Conservation (phyloP, 2,797 vertebrate genomes). For the Poeciliopsis presidionis region DNA sequence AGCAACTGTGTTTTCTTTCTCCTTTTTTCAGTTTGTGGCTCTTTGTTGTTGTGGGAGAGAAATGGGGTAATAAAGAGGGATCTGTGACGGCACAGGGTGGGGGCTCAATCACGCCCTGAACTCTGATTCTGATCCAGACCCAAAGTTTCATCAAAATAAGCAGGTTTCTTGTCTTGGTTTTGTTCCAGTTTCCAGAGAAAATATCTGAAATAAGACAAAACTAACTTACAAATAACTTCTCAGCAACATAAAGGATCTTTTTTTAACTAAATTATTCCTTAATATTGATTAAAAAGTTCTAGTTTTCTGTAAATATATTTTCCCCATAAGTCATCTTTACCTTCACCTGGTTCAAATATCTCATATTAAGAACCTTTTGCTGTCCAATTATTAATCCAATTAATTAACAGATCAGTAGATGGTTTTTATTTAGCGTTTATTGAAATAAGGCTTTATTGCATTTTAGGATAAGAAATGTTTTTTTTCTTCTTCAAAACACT, state of each 20-base stretch:
- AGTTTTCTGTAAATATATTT: not conserved
- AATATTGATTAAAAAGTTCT: no score
- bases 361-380: not conserved
- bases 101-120: not conserved
- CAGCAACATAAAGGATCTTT: no score
- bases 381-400: not conserved
- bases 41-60: slow-evolving; percentile 36
- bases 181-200: no score
- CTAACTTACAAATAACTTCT: no score
- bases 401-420: no score
- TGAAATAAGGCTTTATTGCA: no score
- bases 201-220: no score
- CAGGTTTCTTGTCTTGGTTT: not conserved
- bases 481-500: no score
- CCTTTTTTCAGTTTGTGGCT: slow-evolving; percentile 20
- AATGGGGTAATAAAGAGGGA: slow-evolving; percentile 33
- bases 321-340: not conserved
- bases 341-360: not conserved
- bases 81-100: slow-evolving; percentile 16
- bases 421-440: no score
- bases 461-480: no score
- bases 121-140: not conserved
- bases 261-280: no score
- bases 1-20: slow-evolving; percentile 48
- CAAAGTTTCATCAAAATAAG: not conserved